Evolutionary conservation across 2,888 invertebrate genomes (phyloP), one percentile per base, ranked within the genome.

Genomic region (Frankliniella intonsa): DNA sequence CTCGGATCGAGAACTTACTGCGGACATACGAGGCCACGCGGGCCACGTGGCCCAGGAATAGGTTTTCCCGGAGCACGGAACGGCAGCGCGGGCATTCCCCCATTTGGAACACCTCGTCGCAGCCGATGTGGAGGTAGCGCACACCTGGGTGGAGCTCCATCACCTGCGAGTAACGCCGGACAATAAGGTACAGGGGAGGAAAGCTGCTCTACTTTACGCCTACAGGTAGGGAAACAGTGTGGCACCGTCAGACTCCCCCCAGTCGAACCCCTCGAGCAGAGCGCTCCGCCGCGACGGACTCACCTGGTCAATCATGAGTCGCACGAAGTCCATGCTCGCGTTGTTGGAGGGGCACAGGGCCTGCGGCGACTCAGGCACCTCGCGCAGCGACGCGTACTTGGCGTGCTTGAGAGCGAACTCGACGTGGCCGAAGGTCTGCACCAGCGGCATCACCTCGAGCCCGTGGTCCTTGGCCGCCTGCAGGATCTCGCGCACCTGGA

Each of bases 391-490:
- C 49, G 89, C 86, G 85, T 92, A 94, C 81, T 90, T 90, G n/a
- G 89, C 86, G 81, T 92, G 89, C 87, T 94, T 94, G 69, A 94
- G 87, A 0, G 92, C 92, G 86, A 92, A 94, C 86, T 94, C 94
- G 85, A 94, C 88, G 87, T 94, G 94, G 0, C 94, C 94, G 87
- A 94, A 94, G 0, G 94, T 93, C 87, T 94, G 94, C 25, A 94
- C 90, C 82, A 95, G 88, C 0, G 94, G 94, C 85, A 95, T 93
- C 0, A 94, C 90, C 84, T 92, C 91, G 81, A 95, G 87, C 10
- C 91, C 89, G 83, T 92, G 90, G 82, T 87, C 88, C 83, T 90
- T 88, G 12, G 92, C 91, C 0, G 89, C 86, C 84, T 90, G 89
- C 51, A 89, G 85, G 80, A 91, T 88, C 83, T 89, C 89, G 83